Evolutionary conservation across 2,113 vertebrate genomes (phyloP), one percentile per base, ranked within the genome.

Genomic region (Agapornis roseicollis): DNA sequence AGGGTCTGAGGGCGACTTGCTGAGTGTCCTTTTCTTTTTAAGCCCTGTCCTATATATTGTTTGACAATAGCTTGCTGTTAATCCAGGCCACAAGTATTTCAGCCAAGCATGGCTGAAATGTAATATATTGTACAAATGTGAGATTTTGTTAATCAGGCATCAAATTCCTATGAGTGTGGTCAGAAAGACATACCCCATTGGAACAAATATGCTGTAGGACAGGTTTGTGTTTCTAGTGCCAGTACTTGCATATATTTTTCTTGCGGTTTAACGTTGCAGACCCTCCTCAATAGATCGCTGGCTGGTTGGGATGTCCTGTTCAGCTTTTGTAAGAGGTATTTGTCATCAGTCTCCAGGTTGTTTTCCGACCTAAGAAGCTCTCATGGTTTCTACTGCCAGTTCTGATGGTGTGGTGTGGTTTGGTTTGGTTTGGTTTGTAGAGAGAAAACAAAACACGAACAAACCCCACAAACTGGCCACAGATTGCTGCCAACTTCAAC

Each of bases 231-330:
- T 77, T 25, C 79, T 35, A 53, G 60, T 5, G 63, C 29, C 20
- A 68, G 63, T 35, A 44, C 37, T 73, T n/a, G 33, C 44, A 12
- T 35, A 7, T 4, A 1, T 4, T 70, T 80, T 37, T 37, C 46
- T 19, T 7, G 60, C 5, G 56, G 69, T 22, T 31, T 19, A 56
- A 37, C 56, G 6, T 50, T 29, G 7, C 24, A 73, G 89, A 47
- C n/a, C 61, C 56, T 28, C 46, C 0, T 0, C 33, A 4, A 4
- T 0, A 13, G 58, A 6, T 56, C 2, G 1, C 20, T 3, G 61
- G 6, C 16, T 41, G 66, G 17, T 3, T 44, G 23, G n/a, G 52
- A 23, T 19, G 28, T 10, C 11, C 3, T 3, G 1, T 27, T 39
- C 76, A 47, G 25, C 68, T 64, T 37, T 35, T 37, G 6, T 13